Percentiles rank a stretch among this genome's conserved stretches.
These are phyloP conservation scores for Lathronympha strigana DNA, from an alignment of 2,888 invertebrate genomes.

Conservation along the genomic window DNA sequence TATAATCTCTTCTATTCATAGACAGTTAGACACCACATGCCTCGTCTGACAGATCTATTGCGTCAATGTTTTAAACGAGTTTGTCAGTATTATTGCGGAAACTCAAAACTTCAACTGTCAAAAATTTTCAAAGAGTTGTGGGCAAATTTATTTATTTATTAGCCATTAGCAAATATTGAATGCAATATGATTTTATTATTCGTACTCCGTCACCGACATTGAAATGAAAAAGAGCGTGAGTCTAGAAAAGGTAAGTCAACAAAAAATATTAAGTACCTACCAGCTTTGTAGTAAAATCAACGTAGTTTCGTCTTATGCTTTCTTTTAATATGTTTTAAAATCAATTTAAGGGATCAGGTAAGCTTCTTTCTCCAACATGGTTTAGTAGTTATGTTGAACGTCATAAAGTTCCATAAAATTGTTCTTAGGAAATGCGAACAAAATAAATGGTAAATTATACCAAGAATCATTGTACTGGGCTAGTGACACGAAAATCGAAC, in stretches of 20 bases:
- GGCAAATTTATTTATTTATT: slow-evolving; percentile 54
- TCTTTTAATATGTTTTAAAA: too few relatives aligned
- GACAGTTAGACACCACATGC: slow-evolving; percentile 6
- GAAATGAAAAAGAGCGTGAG: slow-evolving; percentile 76
- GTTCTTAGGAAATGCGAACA: too few relatives aligned
- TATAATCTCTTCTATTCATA: slow-evolving; percentile 12
- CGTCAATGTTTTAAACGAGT: slow-evolving; percentile 61
- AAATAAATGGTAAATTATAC: too few relatives aligned
- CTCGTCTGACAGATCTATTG: slow-evolving; percentile 43
- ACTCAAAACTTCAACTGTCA: slow-evolving; percentile 63
- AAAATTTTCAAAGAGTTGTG: slow-evolving; percentile 70
- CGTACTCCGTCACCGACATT: slow-evolving; percentile 66
- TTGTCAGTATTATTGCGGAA: slow-evolving; percentile 62
- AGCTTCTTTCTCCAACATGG: too few relatives aligned
- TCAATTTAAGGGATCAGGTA: too few relatives aligned
- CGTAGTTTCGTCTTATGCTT: too few relatives aligned
- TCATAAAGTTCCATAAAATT: too few relatives aligned
- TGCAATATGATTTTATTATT: slow-evolving; percentile 69
- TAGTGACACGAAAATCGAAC: too few relatives aligned
- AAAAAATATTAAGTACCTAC: neutral
- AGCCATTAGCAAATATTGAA: slow-evolving; percentile 62
- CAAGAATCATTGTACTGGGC: too few relatives aligned
- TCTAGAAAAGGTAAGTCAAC: slow-evolving; percentile 64
- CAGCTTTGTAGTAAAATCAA: too few relatives aligned
- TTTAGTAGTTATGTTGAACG: too few relatives aligned